phyloP scores from a whole-genome alignment of 2,888 invertebrate species.

The Artemia sp. region DNA sequence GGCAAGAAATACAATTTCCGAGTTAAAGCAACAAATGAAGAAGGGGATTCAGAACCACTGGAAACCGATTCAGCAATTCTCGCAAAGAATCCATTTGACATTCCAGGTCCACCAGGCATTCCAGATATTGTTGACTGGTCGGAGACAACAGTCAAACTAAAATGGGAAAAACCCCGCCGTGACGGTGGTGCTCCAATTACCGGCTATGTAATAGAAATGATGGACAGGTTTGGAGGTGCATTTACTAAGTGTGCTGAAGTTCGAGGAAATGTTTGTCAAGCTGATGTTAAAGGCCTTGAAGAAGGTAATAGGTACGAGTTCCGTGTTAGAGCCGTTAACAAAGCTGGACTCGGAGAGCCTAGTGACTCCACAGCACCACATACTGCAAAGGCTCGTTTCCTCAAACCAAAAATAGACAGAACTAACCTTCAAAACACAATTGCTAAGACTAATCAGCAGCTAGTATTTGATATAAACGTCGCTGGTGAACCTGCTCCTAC shows the following conservation, averaged over 20 bases:
- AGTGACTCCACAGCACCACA: slow-evolving; percentile 83
- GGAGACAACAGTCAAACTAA: slow-evolving; percentile 70
- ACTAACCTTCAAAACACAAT: slow-evolving; percentile 65
- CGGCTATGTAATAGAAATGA: slow-evolving; percentile 76
- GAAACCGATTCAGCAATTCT: slow-evolving; percentile 70
- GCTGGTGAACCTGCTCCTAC: slow-evolving; percentile 86
- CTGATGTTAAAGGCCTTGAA: slow-evolving; percentile 70
- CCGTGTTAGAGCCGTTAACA: slow-evolving; percentile 80
- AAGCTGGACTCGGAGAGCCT: slow-evolving; percentile 80
- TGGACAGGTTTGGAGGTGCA: slow-evolving; percentile 62
- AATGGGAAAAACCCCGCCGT: slow-evolving; percentile 74
- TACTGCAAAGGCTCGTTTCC: slow-evolving; percentile 67
- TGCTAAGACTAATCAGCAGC: slow-evolving; percentile 72
- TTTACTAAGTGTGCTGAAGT: slow-evolving; percentile 73
- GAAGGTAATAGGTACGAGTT: slow-evolving; percentile 93
- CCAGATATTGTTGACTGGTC: slow-evolving; percentile 81
- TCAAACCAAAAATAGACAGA: slow-evolving; percentile 84
- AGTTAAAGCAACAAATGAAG: slow-evolving; percentile 87
- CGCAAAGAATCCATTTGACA: slow-evolving; percentile 94
- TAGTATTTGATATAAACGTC: slow-evolving; percentile 69
- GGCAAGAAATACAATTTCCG: slow-evolving; percentile 95
- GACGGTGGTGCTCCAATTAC: slow-evolving; percentile 88
- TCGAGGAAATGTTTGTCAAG: slow-evolving; percentile 63
- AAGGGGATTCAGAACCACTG: slow-evolving; percentile 89
- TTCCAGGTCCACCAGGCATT: slow-evolving; percentile 68